Base-by-base conservation (phyloP, 2,797 vertebrate species). In the Takifugu ocellatus region DNA sequence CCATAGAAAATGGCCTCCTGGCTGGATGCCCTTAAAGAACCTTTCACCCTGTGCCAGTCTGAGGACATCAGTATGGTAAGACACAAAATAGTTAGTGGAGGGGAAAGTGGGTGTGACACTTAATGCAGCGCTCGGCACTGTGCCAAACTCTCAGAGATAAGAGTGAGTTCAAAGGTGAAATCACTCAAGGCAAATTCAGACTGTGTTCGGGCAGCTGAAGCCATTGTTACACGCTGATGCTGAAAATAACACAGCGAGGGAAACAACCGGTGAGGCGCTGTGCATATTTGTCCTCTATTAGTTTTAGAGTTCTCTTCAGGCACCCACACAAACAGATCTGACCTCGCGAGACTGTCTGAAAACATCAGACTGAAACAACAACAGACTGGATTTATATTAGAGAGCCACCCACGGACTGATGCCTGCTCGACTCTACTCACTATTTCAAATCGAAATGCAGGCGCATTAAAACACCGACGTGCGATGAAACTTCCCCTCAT, bases 271-370 rank as follows among this genome's bases (percentile, higher is more conserved):
- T 25, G 56, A 72, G 59, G 72, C 66, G 59, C 48, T 65, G 33
- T 11, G 33, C 33, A 33, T 33, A 33, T 33, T 43, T 15, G 17
- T n/a, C 26, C 52, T 59, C 26, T 51, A 74, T 71, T 15, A 49
- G 58, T 59, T 50, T 64, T 70, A 69, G 53, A 49, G 48, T 0
- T 1, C 16, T 51, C 25, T 52, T 56, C 39, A 68, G 69, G 66
- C 64, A 48, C 52, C 49, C 45, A 77, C 64, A 68, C 58, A 64
- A 36, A 49, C 47, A 33, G 53, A 33, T 48, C 42, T 72, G 70
- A 77, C 77, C 81, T 70, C 64, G 75, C 80, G 65, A 77, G 66
- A 68, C 47, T 12, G 59, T 43, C 63, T 65, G 69, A 81, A 74
- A 70, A 77, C 59, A 25, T 72, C 65, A 70, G 66, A 75, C 77